A percentile compares a stretch with the other conserved stretches of the same genome.
These are phyloP conservation scores for Rallus limicola DNA, from an alignment of 2,113 vertebrate species.

Conservation along the genomic window DNA sequence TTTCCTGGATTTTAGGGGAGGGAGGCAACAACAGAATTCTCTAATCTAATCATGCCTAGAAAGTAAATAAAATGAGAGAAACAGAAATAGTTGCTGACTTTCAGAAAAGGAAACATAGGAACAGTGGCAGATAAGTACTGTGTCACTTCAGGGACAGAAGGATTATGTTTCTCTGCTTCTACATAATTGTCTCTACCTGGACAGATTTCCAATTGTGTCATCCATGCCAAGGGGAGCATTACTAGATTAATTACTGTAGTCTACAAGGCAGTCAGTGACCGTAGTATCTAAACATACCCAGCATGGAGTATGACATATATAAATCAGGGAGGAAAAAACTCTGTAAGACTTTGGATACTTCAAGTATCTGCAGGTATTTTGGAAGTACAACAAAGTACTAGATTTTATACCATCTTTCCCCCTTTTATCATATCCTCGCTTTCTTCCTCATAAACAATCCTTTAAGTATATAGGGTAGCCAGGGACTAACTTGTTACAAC, in stretches of 20 bases:
- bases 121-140: background rate
- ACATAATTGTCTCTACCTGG: slow-evolving; percentile 30
- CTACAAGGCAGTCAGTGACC: background rate
- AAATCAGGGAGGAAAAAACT: background rate
- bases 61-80: slow-evolving; percentile 18
- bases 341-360: background rate
- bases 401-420: background rate
- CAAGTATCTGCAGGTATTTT: background rate
- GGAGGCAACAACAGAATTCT: background rate
- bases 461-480: background rate
- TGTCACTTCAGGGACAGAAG: background rate
- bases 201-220: slow-evolving; percentile 28
- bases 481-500: background rate
- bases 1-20: background rate
- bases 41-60: background rate
- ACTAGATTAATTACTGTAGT: slow-evolving; percentile 15
- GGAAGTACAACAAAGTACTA: background rate
- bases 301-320: background rate
- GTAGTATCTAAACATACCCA: background rate
- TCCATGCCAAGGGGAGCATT: background rate
- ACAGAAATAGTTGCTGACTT: background rate
- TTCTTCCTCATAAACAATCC: background rate
- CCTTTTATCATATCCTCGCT: background rate
- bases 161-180: slow-evolving; percentile 7
- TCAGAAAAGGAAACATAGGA: background rate